phyloP scores from a whole-genome alignment of 2,888 invertebrate species.

The Drosophila kambysellisi region DNA sequence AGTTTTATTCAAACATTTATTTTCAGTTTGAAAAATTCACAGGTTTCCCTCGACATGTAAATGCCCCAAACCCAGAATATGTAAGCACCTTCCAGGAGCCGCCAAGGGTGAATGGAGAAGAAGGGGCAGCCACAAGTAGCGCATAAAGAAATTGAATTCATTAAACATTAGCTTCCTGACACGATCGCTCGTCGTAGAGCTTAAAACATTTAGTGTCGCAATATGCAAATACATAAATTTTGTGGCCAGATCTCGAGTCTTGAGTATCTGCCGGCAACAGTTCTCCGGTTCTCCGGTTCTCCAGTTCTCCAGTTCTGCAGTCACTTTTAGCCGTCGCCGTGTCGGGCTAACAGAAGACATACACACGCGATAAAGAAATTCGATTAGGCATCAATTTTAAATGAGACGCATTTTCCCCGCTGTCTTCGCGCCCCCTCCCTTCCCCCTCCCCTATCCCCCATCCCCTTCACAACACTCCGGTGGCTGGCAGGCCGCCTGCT shows the following conservation, averaged over 20 bases:
- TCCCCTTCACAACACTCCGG: not conserved
- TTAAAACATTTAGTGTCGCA: conserved; percentile 76
- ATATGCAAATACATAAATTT: conserved; percentile 79
- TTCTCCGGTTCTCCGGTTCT: not conserved
- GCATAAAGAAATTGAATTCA: conserved; percentile 82
- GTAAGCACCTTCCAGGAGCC: not conserved
- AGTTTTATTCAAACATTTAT: not conserved
- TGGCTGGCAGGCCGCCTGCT: conserved; percentile 61
- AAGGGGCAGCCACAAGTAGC: conserved; percentile 56
- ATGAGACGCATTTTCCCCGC: conserved; percentile 71
- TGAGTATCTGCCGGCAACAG: conserved; percentile 4
- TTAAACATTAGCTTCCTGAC: conserved; percentile 81
- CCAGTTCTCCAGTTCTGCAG: not conserved
- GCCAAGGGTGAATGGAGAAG: not conserved
- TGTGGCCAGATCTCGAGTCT: conserved; percentile 35
- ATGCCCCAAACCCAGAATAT: not conserved
- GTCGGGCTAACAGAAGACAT: conserved; percentile 67
- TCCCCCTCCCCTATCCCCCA: fast-evolving
- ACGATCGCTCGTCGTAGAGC: conserved; percentile 55
- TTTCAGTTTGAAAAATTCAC: not conserved
- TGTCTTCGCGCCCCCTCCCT: not conserved
- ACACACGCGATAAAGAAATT: conserved; percentile 83
- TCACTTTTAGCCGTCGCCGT: conserved; percentile 30
- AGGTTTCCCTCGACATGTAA: not conserved
- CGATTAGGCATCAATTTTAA: conserved; percentile 83